These are phyloP conservation scores for Pecten maximus DNA, from an alignment of 2,888 invertebrate species.

Conservation along the genomic window DNA sequence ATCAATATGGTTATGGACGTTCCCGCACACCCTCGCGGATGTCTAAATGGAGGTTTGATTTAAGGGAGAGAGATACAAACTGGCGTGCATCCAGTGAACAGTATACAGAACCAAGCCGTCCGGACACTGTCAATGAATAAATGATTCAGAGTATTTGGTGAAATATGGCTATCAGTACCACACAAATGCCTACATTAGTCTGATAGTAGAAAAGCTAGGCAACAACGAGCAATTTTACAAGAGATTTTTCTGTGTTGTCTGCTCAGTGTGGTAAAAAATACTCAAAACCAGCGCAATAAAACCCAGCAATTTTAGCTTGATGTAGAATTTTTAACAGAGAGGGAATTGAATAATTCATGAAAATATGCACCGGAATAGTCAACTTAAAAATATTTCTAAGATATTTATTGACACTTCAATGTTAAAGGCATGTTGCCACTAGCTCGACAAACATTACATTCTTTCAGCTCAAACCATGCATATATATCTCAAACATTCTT, in stretches of 20 bases:
- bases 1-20: neutral
- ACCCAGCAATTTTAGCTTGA: neutral
- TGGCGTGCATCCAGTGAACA: neutral
- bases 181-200: neutral
- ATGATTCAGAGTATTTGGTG: neutral
- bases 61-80: neutral
- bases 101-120: neutral
- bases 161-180: neutral
- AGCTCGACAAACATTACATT: too few relatives aligned
- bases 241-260: neutral
- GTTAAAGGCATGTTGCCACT: too few relatives aligned
- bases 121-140: neutral
- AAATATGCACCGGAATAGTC: neutral
- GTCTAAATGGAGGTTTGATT: slow-evolving; percentile 23
- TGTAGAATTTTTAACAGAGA: neutral
- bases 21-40: neutral
- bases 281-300: neutral
- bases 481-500: too few relatives aligned
- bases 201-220: neutral
- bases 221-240: neutral
- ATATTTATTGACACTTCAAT: neutral
- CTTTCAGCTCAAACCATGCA: too few relatives aligned
- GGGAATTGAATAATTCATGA: neutral
- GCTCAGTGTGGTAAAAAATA: neutral
- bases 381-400: neutral